Conservation (phyloP, 2,113 vertebrate species). For the Conger conger region DNA sequence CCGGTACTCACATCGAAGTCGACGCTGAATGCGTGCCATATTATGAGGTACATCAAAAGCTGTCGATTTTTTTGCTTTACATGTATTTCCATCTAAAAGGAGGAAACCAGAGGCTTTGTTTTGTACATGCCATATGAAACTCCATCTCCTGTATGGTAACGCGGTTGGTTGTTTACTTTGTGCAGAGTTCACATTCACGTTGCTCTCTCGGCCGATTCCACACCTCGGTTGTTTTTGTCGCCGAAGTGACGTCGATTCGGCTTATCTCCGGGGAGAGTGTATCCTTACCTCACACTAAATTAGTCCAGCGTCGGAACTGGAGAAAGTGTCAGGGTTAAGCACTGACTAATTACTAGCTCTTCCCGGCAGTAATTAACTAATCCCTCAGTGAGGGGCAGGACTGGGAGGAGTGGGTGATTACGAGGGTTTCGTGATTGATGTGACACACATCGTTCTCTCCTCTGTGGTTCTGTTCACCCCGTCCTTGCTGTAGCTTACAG, state of each 20-base stretch:
- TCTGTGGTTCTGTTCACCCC: neutral
- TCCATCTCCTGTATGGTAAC: no score
- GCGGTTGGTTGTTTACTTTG: neutral
- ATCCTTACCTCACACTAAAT: conserved; percentile 62
- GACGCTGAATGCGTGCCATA: neutral
- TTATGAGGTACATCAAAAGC: neutral
- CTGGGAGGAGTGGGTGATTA: conserved; percentile 54
- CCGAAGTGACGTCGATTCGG: conserved; percentile 36
- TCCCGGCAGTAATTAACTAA: conserved; percentile 67
- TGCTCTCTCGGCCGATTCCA: neutral
- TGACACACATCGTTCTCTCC: conserved; percentile 45
- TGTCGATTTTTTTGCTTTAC: neutral
- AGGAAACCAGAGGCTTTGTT: neutral
- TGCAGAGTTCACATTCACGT: neutral
- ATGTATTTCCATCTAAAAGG: neutral
- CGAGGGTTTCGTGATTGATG: conserved; percentile 54
- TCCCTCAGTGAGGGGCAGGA: conserved; percentile 45
- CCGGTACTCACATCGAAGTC: neutral
- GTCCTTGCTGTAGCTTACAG: neutral
- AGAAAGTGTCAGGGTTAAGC: conserved; percentile 8
- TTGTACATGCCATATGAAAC: neutral
- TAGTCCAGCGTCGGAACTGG: conserved; percentile 48
- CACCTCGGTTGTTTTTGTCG: neutral
- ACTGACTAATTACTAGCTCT: conserved; percentile 65
- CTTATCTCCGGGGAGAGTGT: conserved; percentile 50